Percentiles rank a stretch among this genome's conserved stretches.
phyloP scores from a whole-genome alignment of 2,113 vertebrate genomes.

The Murina feae region DNA sequence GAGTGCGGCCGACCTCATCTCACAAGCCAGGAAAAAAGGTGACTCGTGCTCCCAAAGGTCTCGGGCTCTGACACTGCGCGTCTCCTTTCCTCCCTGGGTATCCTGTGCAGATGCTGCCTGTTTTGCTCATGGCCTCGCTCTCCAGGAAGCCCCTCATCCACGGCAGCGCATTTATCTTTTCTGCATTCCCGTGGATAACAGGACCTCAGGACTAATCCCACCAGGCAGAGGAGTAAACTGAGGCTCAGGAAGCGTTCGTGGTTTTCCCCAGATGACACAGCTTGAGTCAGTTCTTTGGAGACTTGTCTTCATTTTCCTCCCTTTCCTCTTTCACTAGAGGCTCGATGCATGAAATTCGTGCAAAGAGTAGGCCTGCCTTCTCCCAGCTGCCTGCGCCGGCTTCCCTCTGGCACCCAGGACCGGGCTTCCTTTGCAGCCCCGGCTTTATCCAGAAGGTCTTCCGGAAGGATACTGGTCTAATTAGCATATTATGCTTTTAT shows the following conservation, averaged over 20 bases:
- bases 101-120: background rate
- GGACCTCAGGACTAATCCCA: background rate
- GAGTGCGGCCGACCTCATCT: conserved; percentile 97
- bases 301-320: background rate
- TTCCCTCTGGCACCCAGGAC: too few species aligned
- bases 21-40: conserved; percentile 98
- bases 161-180: background rate
- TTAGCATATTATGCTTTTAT: too few species aligned
- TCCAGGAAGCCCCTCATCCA: background rate
- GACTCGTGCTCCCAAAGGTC: background rate
- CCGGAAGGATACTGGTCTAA: too few species aligned
- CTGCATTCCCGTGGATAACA: background rate
- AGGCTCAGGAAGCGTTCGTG: background rate
- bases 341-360: too few species aligned
- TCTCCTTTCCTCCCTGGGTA: fast-evolving
- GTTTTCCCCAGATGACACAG: background rate
- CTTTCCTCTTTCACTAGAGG: background rate
- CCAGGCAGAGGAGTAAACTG: background rate
- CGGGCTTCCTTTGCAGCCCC: too few species aligned
- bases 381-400: too few species aligned
- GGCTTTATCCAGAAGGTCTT: too few species aligned
- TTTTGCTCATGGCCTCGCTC: background rate
- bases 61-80: fast-evolving
- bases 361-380: too few species aligned
- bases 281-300: background rate